phyloP scores from a whole-genome alignment of 2,888 invertebrate genomes.

The Muschampia plurimacula region DNA sequence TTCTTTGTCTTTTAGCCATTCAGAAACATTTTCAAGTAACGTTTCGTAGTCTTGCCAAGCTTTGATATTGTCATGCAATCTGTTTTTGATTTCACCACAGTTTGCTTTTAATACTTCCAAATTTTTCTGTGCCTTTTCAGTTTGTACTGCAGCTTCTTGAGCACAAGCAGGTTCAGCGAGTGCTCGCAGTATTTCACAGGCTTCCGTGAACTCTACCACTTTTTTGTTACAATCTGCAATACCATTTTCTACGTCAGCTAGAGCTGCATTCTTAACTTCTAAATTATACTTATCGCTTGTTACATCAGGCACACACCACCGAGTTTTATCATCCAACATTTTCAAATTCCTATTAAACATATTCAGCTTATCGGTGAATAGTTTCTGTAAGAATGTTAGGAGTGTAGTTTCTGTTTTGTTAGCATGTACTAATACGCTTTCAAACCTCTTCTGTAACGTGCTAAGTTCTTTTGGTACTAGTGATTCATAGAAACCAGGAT shows the following conservation, averaged over 20 bases:
- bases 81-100: constrained; percentile 88
- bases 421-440: constrained; percentile 91
- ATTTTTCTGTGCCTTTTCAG: constrained; percentile 89
- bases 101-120: constrained; percentile 89
- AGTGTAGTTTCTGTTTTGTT: constrained; percentile 93
- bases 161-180: constrained; percentile 91
- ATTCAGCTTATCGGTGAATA: constrained; percentile 93
- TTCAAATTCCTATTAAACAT: constrained; percentile 92
- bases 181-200: constrained; percentile 89
- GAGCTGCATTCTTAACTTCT: constrained; percentile 94
- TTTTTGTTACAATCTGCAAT: constrained; percentile 89
- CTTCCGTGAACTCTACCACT: constrained; percentile 89
- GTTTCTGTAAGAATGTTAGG: constrained; percentile 93
- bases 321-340: constrained; percentile 94
- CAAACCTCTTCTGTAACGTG: constrained; percentile 93
- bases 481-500: constrained; percentile 92
- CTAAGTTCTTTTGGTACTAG: constrained; percentile 93
- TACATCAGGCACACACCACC: constrained; percentile 96
- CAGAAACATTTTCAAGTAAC: constrained; percentile 89
- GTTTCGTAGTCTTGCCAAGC: constrained; percentile 93
- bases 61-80: constrained; percentile 89
- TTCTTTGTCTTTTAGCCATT: constrained; percentile 93
- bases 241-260: constrained; percentile 91
- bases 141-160: constrained; percentile 88
- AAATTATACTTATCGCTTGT: constrained; percentile 96